These are phyloP conservation scores for Actinostola sp. DNA, from an alignment of 92 coral and sea anemone genomes.

Conservation along the genomic window DNA sequence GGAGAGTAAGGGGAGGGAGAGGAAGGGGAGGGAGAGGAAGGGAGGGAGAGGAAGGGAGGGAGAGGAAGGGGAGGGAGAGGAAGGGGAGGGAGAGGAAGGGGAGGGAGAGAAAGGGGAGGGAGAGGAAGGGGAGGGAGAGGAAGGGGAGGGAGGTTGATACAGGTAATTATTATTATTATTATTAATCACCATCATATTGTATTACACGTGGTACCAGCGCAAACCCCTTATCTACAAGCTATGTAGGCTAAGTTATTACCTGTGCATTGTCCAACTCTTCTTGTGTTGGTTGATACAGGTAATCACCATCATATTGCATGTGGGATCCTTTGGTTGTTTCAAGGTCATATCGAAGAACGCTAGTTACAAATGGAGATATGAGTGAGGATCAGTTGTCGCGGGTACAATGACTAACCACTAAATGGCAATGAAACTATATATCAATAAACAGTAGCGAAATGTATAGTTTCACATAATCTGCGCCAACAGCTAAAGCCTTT, in stretches of 20 bases:
- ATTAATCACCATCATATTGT: neutral
- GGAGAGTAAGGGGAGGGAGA: too few relatives aligned
- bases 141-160: conserved; percentile 48
- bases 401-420: too few relatives aligned
- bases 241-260: conserved; percentile 26
- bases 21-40: too few relatives aligned
- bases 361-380: neutral
- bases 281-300: conserved; percentile 53
- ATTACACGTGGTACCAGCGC: conserved; percentile 11
- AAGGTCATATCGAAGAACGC: conserved; percentile 26
- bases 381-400: neutral
- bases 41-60: too few relatives aligned
- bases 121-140: neutral
- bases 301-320: conserved; percentile 17
- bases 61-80: too few relatives aligned
- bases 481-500: too few relatives aligned
- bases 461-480: too few relatives aligned
- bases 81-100: too few relatives aligned
- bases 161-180: neutral
- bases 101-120: neutral
- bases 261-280: conserved; percentile 62
- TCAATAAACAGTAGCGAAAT: too few relatives aligned
- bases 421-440: too few relatives aligned
- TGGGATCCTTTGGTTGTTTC: conserved; percentile 25
- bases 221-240: neutral